A percentile compares a stretch with the other conserved stretches of the same genome.
Evolutionary conservation across 2,113 vertebrate genomes (phyloP).

Genomic region (Pangasianodon hypophthalmus): DNA sequence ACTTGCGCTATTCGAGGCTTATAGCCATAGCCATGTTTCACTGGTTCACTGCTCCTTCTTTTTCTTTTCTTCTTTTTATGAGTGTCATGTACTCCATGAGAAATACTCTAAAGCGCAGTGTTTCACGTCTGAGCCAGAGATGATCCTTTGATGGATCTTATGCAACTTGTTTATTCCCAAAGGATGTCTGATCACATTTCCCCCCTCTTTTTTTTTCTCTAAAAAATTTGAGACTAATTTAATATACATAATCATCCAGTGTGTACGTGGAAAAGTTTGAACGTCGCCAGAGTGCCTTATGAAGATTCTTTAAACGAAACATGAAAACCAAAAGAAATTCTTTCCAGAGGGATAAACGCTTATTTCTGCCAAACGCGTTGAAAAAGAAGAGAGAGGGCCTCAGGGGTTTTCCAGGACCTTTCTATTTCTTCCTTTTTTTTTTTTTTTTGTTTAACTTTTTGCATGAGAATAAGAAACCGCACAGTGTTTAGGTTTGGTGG

Average conservation of each 20-base stretch:
- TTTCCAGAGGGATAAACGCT: slow-evolving; percentile 21
- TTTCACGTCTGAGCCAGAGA: background rate
- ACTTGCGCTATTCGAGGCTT: slow-evolving; percentile 13
- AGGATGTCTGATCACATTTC: background rate
- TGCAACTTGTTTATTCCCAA: slow-evolving; percentile 10
- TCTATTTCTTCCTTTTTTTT: slow-evolving; percentile 13
- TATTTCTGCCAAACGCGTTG: slow-evolving; percentile 2
- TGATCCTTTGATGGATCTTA: slow-evolving; percentile 13
- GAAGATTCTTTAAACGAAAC: slow-evolving; percentile 31
- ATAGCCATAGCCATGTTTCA: background rate
- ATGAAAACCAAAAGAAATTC: slow-evolving; percentile 17
- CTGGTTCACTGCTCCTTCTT: background rate
- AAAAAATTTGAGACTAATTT: background rate
- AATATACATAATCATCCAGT: background rate
- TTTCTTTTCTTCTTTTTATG: background rate
- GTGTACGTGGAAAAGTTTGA: background rate
- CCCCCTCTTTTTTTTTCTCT: background rate
- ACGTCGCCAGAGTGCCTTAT: background rate
- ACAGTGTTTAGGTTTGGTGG: slow-evolving; percentile 34
- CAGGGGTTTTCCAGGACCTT: slow-evolving; percentile 34
- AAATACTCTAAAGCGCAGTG: background rate
- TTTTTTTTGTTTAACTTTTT: background rate
- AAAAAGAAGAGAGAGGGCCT: slow-evolving; percentile 11
- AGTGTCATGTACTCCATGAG: background rate
- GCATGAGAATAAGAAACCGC: slow-evolving; percentile 36